Conservation (phyloP, 2,888 invertebrate genomes). For the Amorpha juglandis region DNA sequence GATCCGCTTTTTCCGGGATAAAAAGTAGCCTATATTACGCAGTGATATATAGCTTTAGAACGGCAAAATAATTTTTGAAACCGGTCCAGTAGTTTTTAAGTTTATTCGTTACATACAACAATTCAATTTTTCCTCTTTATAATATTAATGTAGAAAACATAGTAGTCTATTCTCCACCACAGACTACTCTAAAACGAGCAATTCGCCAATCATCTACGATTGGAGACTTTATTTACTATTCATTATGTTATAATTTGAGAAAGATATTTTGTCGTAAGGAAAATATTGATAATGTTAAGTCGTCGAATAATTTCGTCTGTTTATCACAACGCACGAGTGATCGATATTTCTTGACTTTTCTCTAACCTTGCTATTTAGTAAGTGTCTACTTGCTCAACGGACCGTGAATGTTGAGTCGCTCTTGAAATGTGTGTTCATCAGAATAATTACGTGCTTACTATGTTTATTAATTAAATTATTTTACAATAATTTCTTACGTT, state of each 20-base stretch:
- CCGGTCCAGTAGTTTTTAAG: too few species aligned
- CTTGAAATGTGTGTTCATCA: neutral
- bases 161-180: too few species aligned
- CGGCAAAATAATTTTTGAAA: too few species aligned
- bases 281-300: neutral
- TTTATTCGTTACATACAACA: too few species aligned
- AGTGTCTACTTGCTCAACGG: neutral
- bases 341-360: conserved; percentile 23
- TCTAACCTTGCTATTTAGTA: conserved; percentile 23
- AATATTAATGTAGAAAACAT: too few species aligned
- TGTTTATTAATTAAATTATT: neutral
- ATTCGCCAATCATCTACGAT: too few species aligned
- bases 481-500: too few species aligned
- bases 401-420: conserved; percentile 7
- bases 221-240: neutral
- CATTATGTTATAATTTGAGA: neutral
- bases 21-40: too few species aligned
- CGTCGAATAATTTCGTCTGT: neutral
- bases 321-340: conserved; percentile 1
- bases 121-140: too few species aligned
- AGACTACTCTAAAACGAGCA: too few species aligned
- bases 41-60: too few species aligned
- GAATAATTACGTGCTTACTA: conserved; percentile 9
- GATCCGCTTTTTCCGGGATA: too few species aligned
- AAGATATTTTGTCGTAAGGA: neutral